These are phyloP conservation scores for Rhadinocentrus ornatus DNA, from an alignment of 2,797 vertebrate genomes.

Conservation along the genomic window DNA sequence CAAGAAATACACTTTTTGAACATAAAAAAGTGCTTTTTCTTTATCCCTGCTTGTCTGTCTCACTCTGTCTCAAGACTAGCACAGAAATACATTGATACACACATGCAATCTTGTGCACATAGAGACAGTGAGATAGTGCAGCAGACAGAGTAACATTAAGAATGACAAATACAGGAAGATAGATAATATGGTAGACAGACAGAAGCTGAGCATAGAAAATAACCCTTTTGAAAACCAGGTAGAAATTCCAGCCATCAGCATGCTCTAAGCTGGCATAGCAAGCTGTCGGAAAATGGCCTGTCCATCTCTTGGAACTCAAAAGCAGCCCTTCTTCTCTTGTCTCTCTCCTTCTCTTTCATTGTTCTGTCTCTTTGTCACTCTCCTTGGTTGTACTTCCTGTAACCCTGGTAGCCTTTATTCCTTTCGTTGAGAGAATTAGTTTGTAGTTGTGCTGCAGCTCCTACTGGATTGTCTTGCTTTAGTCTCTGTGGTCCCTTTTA, in stretches of 20 bases:
- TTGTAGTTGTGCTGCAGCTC: conserved; percentile 74
- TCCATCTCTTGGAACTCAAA: conserved; percentile 54
- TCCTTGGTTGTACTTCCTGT: conserved; percentile 81
- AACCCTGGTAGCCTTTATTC: conserved; percentile 79
- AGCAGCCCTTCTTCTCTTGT: conserved; percentile 53
- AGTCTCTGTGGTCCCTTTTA: conserved; percentile 70
- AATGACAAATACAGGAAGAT: conserved; percentile 63
- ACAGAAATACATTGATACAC: conserved; percentile 36
- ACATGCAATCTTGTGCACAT: conserved; percentile 63
- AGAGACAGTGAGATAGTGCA: conserved; percentile 54
- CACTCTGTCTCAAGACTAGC: conserved; percentile 34
- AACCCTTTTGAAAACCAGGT: conserved; percentile 56
- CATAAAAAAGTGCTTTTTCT: conserved; percentile 32
- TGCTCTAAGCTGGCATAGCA: conserved; percentile 57
- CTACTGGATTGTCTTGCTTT: conserved; percentile 68
- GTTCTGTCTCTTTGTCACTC: conserved; percentile 59
- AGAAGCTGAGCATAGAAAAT: conserved; percentile 50
- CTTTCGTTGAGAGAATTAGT: conserved; percentile 74
- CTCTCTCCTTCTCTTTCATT: conserved; percentile 33
- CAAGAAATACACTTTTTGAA: conserved; percentile 21
- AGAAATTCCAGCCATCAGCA: conserved; percentile 53
- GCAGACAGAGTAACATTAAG: conserved; percentile 58
- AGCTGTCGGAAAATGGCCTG: conserved; percentile 49
- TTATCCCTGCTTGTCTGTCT: conserved; percentile 33
- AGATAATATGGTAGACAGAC: conserved; percentile 51